Base-by-base conservation (phyloP, 2,888 invertebrate species). In the Diaprepes abbreviatus region DNA sequence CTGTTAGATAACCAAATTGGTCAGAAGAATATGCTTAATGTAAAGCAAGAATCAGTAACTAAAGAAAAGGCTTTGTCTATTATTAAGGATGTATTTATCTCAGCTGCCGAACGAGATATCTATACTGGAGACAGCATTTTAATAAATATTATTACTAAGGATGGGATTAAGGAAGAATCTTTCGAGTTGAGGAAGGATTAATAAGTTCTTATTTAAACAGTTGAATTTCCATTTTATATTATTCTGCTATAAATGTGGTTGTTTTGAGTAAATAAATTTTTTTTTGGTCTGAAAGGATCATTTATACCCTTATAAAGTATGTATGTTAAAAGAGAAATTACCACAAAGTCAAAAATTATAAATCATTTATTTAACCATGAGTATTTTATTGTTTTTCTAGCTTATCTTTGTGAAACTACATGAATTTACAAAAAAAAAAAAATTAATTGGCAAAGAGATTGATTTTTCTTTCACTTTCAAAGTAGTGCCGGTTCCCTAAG, bases 21-120 rank as follows among this genome's bases (percentile, higher is more conserved):
- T 1, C 89, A 91, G 73, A 93, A 94, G 80, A 98, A 98, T 82
- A 91, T 93, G 89, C 90, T 92, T 79, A 91, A 91, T 82, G 89
- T 89, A 0, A 86, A 85, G 1, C 85, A 86, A 45, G 87, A 86
- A 1, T 88, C 91, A 0, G 82, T 97, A 10, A 87, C 92, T 0
- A 85, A 90, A 78, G 96, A 96, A 63, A 92, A 92, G 78, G 98
- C 98, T 0, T 83, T 96, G 9, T 88, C 90, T 3, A 87, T 98
- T 31, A 87, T 98, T 40, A 96, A 96, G 80, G 99, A 99, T 86
- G 95, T 95, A 0, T 99, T 99, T 83, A 96, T 96, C 77, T 96
- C 98, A 62, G 98, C 98, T 2, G 95, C 98, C 1, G 99, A 99
- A 83, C 90, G 99, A 80, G 98, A 99, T 83, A 98, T 98, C 79